Conservation (phyloP, 2,797 vertebrate species). For the Rhadinocentrus ornatus region DNA sequence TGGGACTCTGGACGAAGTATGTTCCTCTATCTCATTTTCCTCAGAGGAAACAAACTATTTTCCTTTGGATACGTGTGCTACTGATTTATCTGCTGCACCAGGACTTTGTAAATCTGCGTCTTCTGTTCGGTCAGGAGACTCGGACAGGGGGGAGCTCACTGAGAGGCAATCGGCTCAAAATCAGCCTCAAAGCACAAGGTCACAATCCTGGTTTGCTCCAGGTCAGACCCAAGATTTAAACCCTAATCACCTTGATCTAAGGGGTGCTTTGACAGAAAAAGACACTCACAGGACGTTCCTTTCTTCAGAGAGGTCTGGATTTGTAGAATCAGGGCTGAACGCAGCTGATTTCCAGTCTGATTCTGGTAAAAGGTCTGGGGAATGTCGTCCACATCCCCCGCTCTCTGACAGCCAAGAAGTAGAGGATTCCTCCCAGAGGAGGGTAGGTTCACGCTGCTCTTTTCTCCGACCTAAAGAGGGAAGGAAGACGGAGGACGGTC, state of each 20-base stretch:
- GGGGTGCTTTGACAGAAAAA: conserved; percentile 2
- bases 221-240: conserved; percentile 27
- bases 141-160: conserved; percentile 16
- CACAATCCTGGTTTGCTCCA: conserved; percentile 6
- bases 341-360: conserved; percentile 26
- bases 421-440: conserved; percentile 30
- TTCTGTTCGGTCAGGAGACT: conserved; percentile 14
- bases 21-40: conserved; percentile 49
- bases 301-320: conserved; percentile 17
- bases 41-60: conserved; percentile 44
- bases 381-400: conserved; percentile 23
- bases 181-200: conserved; percentile 8
- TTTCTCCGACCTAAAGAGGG: conserved; percentile 9
- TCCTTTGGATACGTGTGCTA: conserved; percentile 7
- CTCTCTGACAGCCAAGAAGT: conserved; percentile 20
- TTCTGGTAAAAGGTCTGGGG: conserved; percentile 19
- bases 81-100: conserved; percentile 15
- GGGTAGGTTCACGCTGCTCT: conserved; percentile 19
- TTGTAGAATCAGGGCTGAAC: not conserved
- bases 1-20: conserved; percentile 55
- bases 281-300: conserved; percentile 3
- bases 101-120: not conserved
- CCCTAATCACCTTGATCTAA: conserved; percentile 17
- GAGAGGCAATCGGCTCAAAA: conserved; percentile 15
- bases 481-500: conserved; percentile 13